Conservation (phyloP, 2,113 vertebrate species). For the Labeo catla region DNA sequence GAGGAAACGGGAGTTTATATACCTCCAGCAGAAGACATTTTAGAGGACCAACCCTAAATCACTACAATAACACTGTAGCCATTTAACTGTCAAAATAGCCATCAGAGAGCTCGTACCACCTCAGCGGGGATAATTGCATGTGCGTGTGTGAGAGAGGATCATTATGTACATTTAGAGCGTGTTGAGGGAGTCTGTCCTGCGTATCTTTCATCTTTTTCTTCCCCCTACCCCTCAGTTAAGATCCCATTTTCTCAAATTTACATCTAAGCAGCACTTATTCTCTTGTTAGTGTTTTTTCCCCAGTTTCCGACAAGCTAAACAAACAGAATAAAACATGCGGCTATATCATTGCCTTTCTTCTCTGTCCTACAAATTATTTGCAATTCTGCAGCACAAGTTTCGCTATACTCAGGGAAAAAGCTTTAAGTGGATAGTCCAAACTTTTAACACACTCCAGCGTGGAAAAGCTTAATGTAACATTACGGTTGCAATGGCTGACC, state of each 20-base stretch:
- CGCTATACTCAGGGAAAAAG: neutral
- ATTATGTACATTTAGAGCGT: neutral
- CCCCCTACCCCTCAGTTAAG: neutral
- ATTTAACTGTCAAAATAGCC: slow-evolving; percentile 49
- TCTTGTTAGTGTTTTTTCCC: slow-evolving; percentile 19
- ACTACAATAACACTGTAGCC: slow-evolving; percentile 50
- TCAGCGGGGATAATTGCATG: slow-evolving; percentile 17
- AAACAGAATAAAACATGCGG: slow-evolving; percentile 25
- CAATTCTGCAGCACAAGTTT: slow-evolving; percentile 26
- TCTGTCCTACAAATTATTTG: slow-evolving; percentile 18
- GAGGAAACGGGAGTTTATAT: slow-evolving; percentile 48
- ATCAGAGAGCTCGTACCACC: slow-evolving; percentile 18
- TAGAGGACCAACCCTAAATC: slow-evolving; percentile 31
- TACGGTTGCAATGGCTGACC: slow-evolving; percentile 57
- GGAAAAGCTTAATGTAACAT: slow-evolving; percentile 38
- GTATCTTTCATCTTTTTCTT: slow-evolving; percentile 35
- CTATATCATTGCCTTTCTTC: slow-evolving; percentile 7
- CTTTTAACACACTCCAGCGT: slow-evolving; percentile 22
- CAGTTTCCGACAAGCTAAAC: slow-evolving; percentile 1
- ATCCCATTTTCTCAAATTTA: slow-evolving; percentile 48
- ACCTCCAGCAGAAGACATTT: slow-evolving; percentile 30
- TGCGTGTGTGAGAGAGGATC: slow-evolving; percentile 27
- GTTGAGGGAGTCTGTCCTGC: slow-evolving; percentile 7
- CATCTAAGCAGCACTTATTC: slow-evolving; percentile 30
- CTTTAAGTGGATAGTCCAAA: slow-evolving; percentile 26